phyloP scores from a whole-genome alignment of 2,797 vertebrate genomes.

The Cryptoprocta ferox region DNA sequence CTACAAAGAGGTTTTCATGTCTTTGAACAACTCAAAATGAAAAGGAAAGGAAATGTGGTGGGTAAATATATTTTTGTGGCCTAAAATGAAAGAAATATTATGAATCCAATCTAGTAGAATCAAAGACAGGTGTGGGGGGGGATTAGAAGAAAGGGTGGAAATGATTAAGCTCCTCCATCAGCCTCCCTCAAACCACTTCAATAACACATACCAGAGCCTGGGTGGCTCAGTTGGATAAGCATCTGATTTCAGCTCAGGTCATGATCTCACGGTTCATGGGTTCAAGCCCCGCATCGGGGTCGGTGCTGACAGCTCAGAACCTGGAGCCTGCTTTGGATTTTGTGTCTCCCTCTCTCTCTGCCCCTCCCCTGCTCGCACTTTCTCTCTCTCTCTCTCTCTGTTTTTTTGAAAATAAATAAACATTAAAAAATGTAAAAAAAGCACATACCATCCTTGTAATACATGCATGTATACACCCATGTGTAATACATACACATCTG shows the following conservation, averaged over 20 bases:
- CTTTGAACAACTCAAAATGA: neutral
- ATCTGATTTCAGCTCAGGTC: too few relatives aligned
- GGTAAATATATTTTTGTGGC: neutral
- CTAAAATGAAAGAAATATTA: neutral
- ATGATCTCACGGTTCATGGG: too few relatives aligned
- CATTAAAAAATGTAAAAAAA: too few relatives aligned
- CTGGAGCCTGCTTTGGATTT: too few relatives aligned
- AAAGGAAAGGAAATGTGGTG: neutral
- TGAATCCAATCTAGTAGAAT: neutral
- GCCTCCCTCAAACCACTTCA: neutral
- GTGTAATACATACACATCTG: neutral
- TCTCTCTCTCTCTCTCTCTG: too few relatives aligned
- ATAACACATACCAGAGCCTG: neutral
- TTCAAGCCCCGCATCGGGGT: too few relatives aligned
- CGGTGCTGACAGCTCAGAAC: too few relatives aligned
- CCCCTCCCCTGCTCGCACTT: too few relatives aligned
- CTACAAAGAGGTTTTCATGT: neutral
- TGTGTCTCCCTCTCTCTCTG: too few relatives aligned
- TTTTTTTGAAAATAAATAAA: too few relatives aligned
- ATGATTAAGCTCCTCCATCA: neutral
- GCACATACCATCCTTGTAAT: neutral
- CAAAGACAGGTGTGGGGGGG: neutral
- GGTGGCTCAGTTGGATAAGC: too few relatives aligned
- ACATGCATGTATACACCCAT: neutral
- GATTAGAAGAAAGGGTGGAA: neutral